These are phyloP conservation scores for Papilio helenus DNA, from an alignment of 1,140 invertebrate species.

Conservation along the genomic window DNA sequence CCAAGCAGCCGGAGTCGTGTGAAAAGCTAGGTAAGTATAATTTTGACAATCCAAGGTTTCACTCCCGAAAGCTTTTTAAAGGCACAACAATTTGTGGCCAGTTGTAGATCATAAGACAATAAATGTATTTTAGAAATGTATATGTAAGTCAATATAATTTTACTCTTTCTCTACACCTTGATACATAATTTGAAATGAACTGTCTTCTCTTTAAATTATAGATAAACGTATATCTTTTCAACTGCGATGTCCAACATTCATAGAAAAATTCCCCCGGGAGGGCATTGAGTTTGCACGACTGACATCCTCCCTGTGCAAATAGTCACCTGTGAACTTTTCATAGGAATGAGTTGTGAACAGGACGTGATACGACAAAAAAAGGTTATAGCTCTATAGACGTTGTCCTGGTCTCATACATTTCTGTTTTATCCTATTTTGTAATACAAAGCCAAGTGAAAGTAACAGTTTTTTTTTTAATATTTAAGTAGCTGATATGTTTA, in stretches of 20 bases:
- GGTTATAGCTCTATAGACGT: not conserved
- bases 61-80: too few species aligned
- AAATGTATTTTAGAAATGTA: not conserved
- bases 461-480: not conserved
- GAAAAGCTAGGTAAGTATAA: too few species aligned
- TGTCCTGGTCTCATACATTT: not conserved
- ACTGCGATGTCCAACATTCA: slow-evolving; percentile 11
- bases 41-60: too few species aligned
- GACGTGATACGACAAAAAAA: slow-evolving; percentile 9
- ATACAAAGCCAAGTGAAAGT: not conserved
- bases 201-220: not conserved
- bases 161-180: not conserved
- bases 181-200: not conserved
- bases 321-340: not conserved
- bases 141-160: not conserved
- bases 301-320: slow-evolving; percentile 17
- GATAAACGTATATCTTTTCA: not conserved
- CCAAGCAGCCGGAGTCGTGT: too few species aligned
- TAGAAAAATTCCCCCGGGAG: not conserved
- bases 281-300: not conserved
- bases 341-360: slow-evolving; percentile 22
- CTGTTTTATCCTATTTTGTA: not conserved
- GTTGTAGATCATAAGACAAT: not conserved
- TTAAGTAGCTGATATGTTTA: not conserved
- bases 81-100: not conserved